Percentiles rank a stretch among this genome's conserved stretches.
Evolutionary conservation across 2,113 vertebrate genomes (phyloP).

Genomic region (Dipodomys stephensi): DNA sequence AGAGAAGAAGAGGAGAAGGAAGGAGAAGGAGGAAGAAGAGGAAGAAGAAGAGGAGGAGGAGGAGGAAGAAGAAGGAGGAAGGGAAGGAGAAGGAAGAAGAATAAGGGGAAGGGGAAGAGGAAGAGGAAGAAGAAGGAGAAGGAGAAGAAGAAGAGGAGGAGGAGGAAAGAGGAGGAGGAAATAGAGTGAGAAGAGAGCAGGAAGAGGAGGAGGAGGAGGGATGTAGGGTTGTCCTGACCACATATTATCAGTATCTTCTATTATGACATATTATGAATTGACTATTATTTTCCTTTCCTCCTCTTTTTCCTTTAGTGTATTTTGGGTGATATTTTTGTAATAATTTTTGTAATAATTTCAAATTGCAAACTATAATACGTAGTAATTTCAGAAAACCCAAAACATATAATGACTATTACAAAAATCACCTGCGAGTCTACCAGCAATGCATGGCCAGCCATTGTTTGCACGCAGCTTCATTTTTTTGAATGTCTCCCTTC

Average conservation of each 20-base stretch:
- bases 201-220: no score
- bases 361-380: constrained; percentile 1
- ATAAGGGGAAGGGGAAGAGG: no score
- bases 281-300: background rate
- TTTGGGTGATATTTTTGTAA: background rate
- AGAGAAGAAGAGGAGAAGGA: no score
- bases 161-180: no score
- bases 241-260: background rate
- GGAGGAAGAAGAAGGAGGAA: rapidly evolving
- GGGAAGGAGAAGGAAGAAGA: no score
- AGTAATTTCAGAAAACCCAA: constrained; percentile 28
- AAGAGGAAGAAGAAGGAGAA: no score
- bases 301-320: background rate
- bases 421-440: background rate
- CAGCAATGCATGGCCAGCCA: background rate
- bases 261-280: background rate
- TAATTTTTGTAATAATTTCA: background rate
- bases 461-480: background rate
- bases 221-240: no score
- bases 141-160: no score
- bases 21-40: no score
- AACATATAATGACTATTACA: background rate
- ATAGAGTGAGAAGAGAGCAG: no score
- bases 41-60: no score
- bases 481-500: background rate